Evolutionary conservation across 2,888 invertebrate species (phyloP), one percentile per base, ranked within the genome.

Genomic region (Drosophila neotestacea): DNA sequence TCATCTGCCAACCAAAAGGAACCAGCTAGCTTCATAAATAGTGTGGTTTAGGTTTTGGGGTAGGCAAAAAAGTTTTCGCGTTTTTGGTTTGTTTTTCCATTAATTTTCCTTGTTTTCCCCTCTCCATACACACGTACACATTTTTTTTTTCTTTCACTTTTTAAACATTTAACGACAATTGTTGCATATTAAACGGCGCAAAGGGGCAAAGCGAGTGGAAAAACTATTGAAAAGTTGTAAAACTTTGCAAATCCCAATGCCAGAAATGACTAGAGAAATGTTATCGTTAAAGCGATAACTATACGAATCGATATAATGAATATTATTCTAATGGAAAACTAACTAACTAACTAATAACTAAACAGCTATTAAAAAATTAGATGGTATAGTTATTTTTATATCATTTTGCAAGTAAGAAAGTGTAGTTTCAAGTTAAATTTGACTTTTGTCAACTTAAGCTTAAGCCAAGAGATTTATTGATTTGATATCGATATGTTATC

Each of bases 121-220:
- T 34, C 11, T 16, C 54, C 22, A 50, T 34, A 32, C 10, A 32
- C 6, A 6, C 10, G 22, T 32, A 48, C 16, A 34, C 11, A 30
- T 34, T 13, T 28, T 36, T 9, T 9, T 34, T 50, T 65, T 34
- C 22, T 51, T 60, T 22, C 39, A 34, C 41, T 64, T 85, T 46
- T 70, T 54, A 42, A 72, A 69, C 79, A 81, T 80, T 82, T 74
- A 73, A 68, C 78, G 69, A 77, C 84, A 86, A 83, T 86, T 83
- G 86, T 84, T 86, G 82, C 76, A 78, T 78, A 81, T 81, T 84
- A 81, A 80, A 46, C 52, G 62, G 54, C 55, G 39, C 71, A 71
- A 68, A 68, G 64, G 10, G 67, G 70, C 75, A 72, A 72, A 72
- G 73, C 58, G 64, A 76, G 76, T 73, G 76, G 62, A 70, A 66